These are phyloP conservation scores for Halictus rubicundus DNA, from an alignment of 1,140 invertebrate genomes.

Conservation along the genomic window DNA sequence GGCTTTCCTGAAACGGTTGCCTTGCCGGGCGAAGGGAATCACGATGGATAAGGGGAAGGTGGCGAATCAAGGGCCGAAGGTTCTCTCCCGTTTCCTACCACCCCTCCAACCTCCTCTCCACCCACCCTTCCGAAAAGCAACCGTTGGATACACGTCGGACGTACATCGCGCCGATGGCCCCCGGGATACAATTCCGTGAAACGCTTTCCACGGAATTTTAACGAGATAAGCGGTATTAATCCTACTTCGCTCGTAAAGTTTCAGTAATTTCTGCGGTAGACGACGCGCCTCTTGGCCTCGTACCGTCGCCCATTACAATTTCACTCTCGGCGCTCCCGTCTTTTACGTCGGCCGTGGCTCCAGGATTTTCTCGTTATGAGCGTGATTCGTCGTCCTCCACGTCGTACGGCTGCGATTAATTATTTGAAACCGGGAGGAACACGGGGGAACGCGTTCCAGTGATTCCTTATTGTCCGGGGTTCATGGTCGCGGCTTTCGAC, in stretches of 20 bases:
- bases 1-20: slow-evolving; percentile 63
- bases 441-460: neutral
- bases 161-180: slow-evolving; percentile 34
- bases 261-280: slow-evolving; percentile 15
- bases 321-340: neutral
- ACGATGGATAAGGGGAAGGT: slow-evolving; percentile 20
- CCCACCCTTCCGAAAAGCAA: no score
- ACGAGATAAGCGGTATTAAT: slow-evolving; percentile 21
- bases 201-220: slow-evolving; percentile 33
- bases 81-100: neutral
- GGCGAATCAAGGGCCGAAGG: slow-evolving; percentile 1
- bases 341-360: neutral
- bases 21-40: slow-evolving; percentile 12
- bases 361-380: slow-evolving; percentile 3
- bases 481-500: no score
- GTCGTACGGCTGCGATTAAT: neutral
- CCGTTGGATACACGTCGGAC: slow-evolving; percentile 1
- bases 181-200: slow-evolving; percentile 16
- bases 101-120: no score
- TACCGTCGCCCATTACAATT: neutral
- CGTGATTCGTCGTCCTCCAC: neutral
- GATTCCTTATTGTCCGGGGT: neutral
- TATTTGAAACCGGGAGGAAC: neutral
- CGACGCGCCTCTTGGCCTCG: neutral
- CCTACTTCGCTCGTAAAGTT: slow-evolving; percentile 5